These are phyloP conservation scores for Nowickia ferox DNA, from an alignment of 2,888 invertebrate species.

Conservation along the genomic window DNA sequence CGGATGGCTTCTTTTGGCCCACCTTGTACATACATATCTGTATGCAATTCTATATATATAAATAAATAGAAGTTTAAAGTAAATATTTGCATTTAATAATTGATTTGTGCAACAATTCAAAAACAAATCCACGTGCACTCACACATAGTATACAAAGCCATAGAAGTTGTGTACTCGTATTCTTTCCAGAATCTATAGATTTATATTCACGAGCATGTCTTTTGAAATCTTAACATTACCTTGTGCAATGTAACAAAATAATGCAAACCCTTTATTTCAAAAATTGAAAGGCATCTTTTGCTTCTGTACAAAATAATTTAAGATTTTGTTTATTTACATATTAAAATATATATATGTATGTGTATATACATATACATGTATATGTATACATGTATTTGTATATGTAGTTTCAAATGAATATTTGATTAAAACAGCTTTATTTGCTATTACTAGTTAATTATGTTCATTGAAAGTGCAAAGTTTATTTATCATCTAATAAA, in stretches of 20 bases:
- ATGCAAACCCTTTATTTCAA: neutral
- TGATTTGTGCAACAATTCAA: constrained; percentile 35
- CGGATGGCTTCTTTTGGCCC: no score
- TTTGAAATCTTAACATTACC: neutral
- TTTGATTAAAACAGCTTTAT: constrained; percentile 11
- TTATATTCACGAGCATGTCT: neutral
- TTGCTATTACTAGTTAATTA: constrained; percentile 35
- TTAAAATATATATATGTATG: no score
- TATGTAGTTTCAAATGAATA: neutral
- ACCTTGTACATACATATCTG: no score
- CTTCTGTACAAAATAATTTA: no score
- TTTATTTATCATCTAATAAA: neutral
- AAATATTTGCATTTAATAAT: constrained; percentile 54
- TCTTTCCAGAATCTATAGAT: neutral
- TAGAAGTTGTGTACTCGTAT: constrained; percentile 11
- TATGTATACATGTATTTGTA: no score
- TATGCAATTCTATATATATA: neutral
- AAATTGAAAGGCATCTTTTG: neutral
- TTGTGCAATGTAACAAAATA: neutral
- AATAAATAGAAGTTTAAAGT: constrained; percentile 22
- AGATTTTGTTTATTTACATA: no score
- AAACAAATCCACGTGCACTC: neutral
- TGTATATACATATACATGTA: no score
- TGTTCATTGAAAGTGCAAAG: constrained; percentile 3
- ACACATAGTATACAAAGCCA: neutral